Percentiles rank a stretch among this genome's conserved stretches.
phyloP scores from a whole-genome alignment of 2,113 vertebrate genomes.

The Cervus canadensis region DNA sequence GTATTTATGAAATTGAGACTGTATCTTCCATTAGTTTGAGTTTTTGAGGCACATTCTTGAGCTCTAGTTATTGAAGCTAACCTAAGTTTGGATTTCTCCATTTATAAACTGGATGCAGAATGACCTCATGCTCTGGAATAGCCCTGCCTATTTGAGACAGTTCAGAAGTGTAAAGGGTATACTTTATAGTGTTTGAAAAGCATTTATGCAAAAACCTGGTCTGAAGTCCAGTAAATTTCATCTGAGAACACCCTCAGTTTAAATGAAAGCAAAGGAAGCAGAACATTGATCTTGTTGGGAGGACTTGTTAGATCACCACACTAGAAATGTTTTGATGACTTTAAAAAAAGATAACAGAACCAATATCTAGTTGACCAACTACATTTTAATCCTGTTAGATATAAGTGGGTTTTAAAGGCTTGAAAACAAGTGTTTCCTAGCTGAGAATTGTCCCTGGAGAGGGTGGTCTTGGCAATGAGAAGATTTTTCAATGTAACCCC shows the following conservation, averaged over 20 bases:
- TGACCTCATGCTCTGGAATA: background rate
- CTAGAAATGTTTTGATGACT: background rate
- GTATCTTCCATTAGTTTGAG: background rate
- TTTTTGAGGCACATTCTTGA: background rate
- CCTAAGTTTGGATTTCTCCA: background rate
- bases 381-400: background rate
- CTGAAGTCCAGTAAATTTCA: background rate
- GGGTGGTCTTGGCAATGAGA: background rate
- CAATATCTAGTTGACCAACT: background rate
- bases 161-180: background rate
- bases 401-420: background rate
- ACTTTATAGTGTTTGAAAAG: background rate
- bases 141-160: background rate
- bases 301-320: background rate
- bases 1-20: background rate
- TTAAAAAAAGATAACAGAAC: background rate
- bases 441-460: background rate
- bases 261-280: background rate
- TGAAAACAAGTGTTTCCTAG: conserved; percentile 9
- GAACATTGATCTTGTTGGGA: background rate
- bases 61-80: background rate
- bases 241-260: background rate
- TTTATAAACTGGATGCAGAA: background rate
- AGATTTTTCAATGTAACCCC: background rate
- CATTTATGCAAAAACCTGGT: background rate